These are phyloP conservation scores for Meta bourneti DNA, from an alignment of 2,888 invertebrate species.

Conservation along the genomic window DNA sequence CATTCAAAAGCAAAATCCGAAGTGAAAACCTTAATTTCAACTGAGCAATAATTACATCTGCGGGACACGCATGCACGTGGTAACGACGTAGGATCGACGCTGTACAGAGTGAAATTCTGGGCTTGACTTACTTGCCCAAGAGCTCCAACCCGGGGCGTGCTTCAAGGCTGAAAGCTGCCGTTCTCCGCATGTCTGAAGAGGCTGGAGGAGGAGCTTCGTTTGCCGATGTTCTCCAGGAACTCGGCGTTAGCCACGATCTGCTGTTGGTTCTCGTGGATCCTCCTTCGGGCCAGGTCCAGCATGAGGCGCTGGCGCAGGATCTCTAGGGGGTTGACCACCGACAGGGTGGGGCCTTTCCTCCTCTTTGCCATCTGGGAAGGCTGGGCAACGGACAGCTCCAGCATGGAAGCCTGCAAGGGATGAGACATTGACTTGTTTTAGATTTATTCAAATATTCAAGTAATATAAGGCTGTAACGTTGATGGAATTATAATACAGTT, in stretches of 20 bases:
- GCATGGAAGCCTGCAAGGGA: constrained; percentile 5
- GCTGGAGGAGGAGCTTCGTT: constrained; percentile 85
- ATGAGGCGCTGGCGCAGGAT: constrained; percentile 90
- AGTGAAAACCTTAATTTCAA: no score
- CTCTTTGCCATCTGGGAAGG: constrained; percentile 53
- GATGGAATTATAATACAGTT: no score
- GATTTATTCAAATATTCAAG: no score
- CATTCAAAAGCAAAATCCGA: no score
- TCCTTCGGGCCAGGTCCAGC: constrained; percentile 91
- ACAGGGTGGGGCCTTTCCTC: constrained; percentile 84
- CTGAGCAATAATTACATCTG: no score
- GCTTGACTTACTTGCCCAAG: not conserved
- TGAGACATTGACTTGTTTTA: not conserved
- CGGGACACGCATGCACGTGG: no score
- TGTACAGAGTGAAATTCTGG: no score
- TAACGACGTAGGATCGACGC: no score
- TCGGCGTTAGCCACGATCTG: constrained; percentile 82
- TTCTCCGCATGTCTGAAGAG: constrained; percentile 18
- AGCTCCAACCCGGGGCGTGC: not conserved
- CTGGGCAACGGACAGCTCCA: constrained; percentile 24
- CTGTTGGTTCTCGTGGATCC: constrained; percentile 88
- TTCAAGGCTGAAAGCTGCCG: constrained; percentile 41
- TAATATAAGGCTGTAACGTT: no score
- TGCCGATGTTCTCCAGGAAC: constrained; percentile 77
- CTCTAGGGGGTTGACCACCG: constrained; percentile 92